Percentiles rank a stretch among this genome's conserved stretches.
These are phyloP conservation scores for Stictonetta naevosa DNA, from an alignment of 2,113 vertebrate genomes.

Conservation along the genomic window DNA sequence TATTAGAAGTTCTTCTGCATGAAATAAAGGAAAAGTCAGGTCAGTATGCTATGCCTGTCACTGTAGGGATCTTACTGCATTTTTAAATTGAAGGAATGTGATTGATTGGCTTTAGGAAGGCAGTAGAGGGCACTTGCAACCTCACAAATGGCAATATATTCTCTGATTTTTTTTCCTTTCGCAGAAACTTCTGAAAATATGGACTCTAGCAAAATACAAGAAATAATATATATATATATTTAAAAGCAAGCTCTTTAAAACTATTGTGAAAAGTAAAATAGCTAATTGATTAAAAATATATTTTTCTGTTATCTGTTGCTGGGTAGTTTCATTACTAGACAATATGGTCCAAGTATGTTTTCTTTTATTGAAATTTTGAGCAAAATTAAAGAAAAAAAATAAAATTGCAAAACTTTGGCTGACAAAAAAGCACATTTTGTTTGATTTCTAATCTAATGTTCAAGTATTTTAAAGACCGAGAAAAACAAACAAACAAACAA, in stretches of 20 bases:
- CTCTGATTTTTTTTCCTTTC: background rate
- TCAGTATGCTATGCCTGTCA: background rate
- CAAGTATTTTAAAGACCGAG: background rate
- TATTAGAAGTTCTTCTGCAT: background rate
- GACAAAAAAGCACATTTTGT: background rate
- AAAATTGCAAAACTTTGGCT: background rate
- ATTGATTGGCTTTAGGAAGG: background rate
- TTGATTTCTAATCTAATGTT: background rate
- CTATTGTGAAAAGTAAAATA: background rate
- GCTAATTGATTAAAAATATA: background rate
- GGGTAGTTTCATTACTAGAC: conserved; percentile 15
- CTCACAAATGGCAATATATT: background rate
- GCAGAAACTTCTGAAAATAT: background rate
- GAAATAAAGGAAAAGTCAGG: background rate
- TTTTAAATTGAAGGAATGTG: background rate
- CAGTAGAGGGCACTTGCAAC: background rate
- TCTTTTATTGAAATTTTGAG: conserved; percentile 16
- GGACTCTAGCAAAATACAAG: background rate
- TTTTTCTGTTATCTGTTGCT: background rate
- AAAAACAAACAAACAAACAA: too few species aligned
- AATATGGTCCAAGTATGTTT: background rate
- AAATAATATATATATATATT: too few species aligned
- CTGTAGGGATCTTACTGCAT: background rate
- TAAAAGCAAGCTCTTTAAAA: background rate
- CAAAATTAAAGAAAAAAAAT: background rate